Evolutionary conservation across 2,113 vertebrate genomes (phyloP).

Genomic region (Ifrita kowaldi): DNA sequence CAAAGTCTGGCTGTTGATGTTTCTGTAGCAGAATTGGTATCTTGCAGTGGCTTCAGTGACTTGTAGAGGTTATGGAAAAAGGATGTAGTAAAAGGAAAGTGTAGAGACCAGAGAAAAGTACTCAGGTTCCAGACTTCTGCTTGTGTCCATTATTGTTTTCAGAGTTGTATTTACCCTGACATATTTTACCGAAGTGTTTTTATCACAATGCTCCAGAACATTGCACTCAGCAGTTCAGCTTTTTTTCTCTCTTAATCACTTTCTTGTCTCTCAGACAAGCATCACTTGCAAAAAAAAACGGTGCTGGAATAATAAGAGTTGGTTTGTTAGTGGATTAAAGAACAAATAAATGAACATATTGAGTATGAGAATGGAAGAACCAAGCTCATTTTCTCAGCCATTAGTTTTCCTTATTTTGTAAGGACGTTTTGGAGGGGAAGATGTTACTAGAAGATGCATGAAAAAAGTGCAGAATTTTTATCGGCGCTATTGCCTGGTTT

Average conservation of each 20-base stretch:
- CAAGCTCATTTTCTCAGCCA: not conserved
- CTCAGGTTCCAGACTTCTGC: not conserved
- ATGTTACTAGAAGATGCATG: fast-evolving
- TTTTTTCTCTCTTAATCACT: not conserved
- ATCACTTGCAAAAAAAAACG: not conserved
- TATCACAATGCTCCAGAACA: not conserved
- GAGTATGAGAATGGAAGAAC: not conserved
- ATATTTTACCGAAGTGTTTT: not conserved
- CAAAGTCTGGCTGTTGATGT: not conserved
- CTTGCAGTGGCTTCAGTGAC: not conserved
- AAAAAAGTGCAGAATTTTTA: not conserved
- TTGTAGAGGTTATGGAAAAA: not conserved
- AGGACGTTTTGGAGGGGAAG: not conserved
- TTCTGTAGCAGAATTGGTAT: not conserved
- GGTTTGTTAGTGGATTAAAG: not conserved
- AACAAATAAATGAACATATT: not conserved
- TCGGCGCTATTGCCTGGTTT: not conserved
- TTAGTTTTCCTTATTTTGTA: not conserved
- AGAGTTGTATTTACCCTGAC: not conserved
- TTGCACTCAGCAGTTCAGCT: not conserved
- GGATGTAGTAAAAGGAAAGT: not conserved
- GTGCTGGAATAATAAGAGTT: not conserved
- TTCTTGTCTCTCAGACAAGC: not conserved
- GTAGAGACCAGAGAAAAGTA: not conserved
- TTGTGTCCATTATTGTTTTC: not conserved